Evolutionary conservation across 2,113 vertebrate genomes (phyloP).

Genomic region (Antechinus stuartii): DNA sequence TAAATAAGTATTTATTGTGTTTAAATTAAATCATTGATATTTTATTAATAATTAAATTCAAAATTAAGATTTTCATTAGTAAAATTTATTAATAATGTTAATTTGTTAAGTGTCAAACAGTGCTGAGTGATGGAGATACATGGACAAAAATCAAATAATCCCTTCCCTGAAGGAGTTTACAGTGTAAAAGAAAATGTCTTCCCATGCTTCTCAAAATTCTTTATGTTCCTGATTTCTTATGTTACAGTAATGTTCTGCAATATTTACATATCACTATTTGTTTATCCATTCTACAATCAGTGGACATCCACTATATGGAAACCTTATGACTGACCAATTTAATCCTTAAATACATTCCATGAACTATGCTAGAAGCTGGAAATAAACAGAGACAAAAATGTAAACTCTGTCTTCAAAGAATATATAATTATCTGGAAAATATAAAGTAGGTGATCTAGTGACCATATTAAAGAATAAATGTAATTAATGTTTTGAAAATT

Average conservation of each 20-base stretch:
- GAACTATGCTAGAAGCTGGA: neutral
- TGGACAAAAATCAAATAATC: too few species aligned
- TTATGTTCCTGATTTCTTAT: too few species aligned
- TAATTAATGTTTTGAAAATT: neutral
- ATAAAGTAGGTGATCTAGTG: neutral
- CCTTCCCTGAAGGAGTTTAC: too few species aligned
- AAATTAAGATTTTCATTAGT: too few species aligned
- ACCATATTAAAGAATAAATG: neutral
- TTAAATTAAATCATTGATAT: too few species aligned
- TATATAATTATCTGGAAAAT: neutral
- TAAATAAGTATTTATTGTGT: too few species aligned
- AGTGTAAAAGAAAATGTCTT: too few species aligned
- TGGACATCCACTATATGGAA: neutral
- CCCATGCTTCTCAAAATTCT: too few species aligned
- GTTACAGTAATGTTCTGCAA: neutral
- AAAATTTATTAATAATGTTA: neutral
- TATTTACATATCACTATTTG: neutral
- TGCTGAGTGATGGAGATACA: too few species aligned
- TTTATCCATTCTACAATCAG: neutral
- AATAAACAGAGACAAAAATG: neutral
- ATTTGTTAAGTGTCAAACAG: too few species aligned
- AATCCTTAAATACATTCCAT: neutral
- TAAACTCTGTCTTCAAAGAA: neutral
- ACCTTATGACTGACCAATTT: neutral
- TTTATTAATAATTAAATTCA: too few species aligned